Evolutionary conservation across 2,888 invertebrate species (phyloP).

Genomic region (Parnassius orleans): DNA sequence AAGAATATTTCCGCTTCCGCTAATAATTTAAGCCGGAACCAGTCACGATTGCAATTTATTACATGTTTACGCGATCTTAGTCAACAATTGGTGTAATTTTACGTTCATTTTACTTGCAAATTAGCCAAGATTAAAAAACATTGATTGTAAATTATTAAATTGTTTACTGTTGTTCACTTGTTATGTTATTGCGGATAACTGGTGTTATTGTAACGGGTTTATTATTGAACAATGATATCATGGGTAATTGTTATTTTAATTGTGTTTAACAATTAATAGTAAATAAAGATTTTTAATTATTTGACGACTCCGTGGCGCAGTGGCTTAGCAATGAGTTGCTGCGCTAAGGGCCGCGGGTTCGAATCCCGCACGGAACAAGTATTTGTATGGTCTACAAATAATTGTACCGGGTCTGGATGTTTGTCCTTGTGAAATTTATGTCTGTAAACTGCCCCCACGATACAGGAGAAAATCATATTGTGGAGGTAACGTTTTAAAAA

Average conservation of each 20-base stretch:
- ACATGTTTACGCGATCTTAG: constrained; percentile 29
- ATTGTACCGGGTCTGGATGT: too few species aligned
- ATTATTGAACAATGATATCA: constrained; percentile 13
- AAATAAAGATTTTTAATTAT: too few species aligned
- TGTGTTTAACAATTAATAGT: not conserved
- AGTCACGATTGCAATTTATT: constrained; percentile 28
- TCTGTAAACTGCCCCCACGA: too few species aligned
- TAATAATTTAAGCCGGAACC: not conserved
- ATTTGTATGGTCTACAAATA: too few species aligned
- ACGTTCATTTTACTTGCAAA: constrained; percentile 31
- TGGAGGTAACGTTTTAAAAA: too few species aligned
- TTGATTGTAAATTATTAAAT: constrained; percentile 20
- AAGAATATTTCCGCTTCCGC: constrained; percentile 13
- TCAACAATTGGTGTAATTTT: constrained; percentile 32
- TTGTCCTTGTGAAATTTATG: too few species aligned
- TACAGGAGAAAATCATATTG: too few species aligned
- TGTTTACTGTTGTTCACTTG: constrained; percentile 10
- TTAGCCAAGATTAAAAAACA: constrained; percentile 21
- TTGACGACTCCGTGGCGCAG: too few species aligned
- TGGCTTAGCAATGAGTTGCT: too few species aligned
- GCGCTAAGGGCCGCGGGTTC: too few species aligned
- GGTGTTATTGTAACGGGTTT: constrained; percentile 1
- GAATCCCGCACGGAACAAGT: too few species aligned
- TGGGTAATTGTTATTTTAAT: not conserved
- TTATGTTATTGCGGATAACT: constrained; percentile 6